Base-by-base conservation (phyloP, 2,888 invertebrate species). In the Pristionchus entomophagus region DNA sequence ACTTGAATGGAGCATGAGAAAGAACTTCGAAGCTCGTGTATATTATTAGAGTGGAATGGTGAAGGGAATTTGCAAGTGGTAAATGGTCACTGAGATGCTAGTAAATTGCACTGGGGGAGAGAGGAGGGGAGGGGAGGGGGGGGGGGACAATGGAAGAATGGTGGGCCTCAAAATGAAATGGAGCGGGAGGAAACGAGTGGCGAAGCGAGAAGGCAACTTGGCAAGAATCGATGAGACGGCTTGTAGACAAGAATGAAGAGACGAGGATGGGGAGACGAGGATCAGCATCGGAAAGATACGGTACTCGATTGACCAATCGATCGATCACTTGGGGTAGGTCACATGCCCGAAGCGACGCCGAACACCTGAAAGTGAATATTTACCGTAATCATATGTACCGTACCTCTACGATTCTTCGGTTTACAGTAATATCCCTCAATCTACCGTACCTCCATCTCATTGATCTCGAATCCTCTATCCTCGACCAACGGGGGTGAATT, bases 401-500 rank as follows among this genome's bases (percentile, higher is more conserved):
- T 38, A 35, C 12, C 32, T 19, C 5, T 59, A n/a, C n/a, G n/a
- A n/a, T n/a, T n/a, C n/a, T n/a, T n/a, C n/a, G n/a, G n/a, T n/a
- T n/a, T n/a, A n/a, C n/a, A n/a, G n/a, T n/a, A n/a, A n/a, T n/a
- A n/a, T n/a, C n/a, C n/a, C n/a, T n/a, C n/a, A n/a, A n/a, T 26
- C 26, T 8, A 51, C 65, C 62, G 45, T 49, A 91, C 91, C 84
- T 90, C 90, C 83, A 87, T 82, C 59, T 87, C 90, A 83, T 87
- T 86, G 59, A 90, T 90, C 32, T 88, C 88, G 51, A 91, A 87
- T 35, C 86, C 87, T n/a, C 83, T 86, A 6, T 85, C 86, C 22
- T 87, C 85, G 29, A 91, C 91, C 6, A 93, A 90, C 19, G 91
- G 86, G 12, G 93, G 92, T 77, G 90, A 90, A 45, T 88, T 90